These are phyloP conservation scores for Lithobates sylvaticus DNA, from an alignment of 2,797 vertebrate genomes.

Conservation along the genomic window DNA sequence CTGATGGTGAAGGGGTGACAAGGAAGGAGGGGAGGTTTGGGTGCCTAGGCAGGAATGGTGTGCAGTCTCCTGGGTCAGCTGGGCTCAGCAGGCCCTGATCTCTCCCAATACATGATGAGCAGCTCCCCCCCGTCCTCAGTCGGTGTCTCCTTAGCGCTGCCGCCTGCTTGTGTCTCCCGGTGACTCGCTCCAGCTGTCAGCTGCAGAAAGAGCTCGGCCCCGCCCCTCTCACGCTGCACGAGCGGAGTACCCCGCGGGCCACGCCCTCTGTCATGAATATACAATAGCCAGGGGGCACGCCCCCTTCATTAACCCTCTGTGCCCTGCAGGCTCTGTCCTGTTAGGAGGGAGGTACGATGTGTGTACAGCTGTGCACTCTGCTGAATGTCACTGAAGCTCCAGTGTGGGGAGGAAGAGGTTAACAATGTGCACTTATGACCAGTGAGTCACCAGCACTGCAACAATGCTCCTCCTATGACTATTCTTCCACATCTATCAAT, in stretches of 20 bases:
- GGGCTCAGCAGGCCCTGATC: conserved; percentile 34
- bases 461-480: no score
- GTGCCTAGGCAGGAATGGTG: conserved; percentile 34
- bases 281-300: not conserved
- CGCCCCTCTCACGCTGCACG: not conserved
- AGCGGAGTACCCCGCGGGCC: not conserved
- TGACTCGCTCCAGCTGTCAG: conserved; percentile 54
- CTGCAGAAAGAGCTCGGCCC: not conserved
- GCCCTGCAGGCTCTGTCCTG: not conserved
- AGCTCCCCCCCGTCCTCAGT: not conserved
- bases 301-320: conserved; percentile 10
- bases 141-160: not conserved
- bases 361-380: no score
- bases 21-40: not conserved
- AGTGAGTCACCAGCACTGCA: not conserved
- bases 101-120: conserved; percentile 33
- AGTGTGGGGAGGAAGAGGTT: not conserved
- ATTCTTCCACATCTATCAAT: no score
- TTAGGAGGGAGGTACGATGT: not conserved
- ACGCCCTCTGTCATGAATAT: conserved; percentile 50
- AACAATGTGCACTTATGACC: not conserved
- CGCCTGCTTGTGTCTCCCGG: conserved; percentile 37
- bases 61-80: conserved; percentile 24
- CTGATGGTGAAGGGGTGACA: no score
- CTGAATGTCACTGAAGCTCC: not conserved